Conservation (phyloP, 2,113 vertebrate genomes). For the Elanus axillaris region DNA sequence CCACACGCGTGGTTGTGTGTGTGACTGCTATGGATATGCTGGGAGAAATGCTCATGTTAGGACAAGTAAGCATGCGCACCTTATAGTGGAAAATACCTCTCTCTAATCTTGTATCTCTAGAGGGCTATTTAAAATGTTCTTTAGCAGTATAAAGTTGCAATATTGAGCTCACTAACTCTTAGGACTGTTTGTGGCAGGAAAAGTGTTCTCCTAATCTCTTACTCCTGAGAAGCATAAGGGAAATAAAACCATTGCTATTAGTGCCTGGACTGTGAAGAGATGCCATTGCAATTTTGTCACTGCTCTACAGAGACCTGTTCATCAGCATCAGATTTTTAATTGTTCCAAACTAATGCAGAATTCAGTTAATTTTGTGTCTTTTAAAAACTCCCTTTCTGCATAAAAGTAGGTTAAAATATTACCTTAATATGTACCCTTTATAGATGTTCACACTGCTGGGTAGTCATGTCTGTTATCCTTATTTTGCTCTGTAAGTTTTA, state of each 20-base stretch:
- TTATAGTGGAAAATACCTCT: neutral
- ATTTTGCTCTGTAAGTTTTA: neutral
- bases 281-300: neutral
- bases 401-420: neutral
- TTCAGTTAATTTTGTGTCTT: neutral
- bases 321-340: neutral
- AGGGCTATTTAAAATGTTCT: neutral
- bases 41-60: neutral
- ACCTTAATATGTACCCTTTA: neutral
- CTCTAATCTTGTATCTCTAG: neutral
- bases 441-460: neutral
- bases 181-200: neutral
- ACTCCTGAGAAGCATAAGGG: neutral
- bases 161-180: neutral
- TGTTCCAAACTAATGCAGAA: neutral
- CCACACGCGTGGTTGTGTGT: accelerated
- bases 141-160: neutral
- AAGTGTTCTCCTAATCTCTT: neutral
- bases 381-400: neutral
- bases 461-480: neutral
- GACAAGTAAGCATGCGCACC: neutral
- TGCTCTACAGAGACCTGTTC: neutral
- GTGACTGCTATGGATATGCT: neutral
- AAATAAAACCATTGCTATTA: slow-evolving; percentile 6
- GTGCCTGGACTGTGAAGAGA: neutral